Conservation (phyloP, 2,888 invertebrate genomes). For the Saturnia japonica region DNA sequence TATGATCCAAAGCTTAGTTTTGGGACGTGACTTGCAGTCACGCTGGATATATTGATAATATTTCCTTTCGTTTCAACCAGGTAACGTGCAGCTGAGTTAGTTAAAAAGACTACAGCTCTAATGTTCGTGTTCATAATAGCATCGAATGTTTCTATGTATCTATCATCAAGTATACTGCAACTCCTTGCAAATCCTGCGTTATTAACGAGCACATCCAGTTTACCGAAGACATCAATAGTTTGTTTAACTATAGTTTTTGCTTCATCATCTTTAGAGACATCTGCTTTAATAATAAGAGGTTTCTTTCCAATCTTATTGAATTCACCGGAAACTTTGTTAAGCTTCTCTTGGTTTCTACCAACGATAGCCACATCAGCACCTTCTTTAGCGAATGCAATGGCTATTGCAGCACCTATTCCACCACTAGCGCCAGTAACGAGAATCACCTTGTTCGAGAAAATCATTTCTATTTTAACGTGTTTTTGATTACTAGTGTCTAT, state of each 20-base stretch:
- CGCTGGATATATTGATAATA: conserved; percentile 28
- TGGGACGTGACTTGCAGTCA: neutral
- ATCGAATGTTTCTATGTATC: conserved; percentile 21
- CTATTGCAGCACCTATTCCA: conserved; percentile 85
- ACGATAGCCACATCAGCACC: conserved; percentile 83
- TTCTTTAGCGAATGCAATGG: conserved; percentile 81
- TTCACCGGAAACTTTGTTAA: conserved; percentile 71
- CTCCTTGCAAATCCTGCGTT: conserved; percentile 38
- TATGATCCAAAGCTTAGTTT: conserved; percentile 56
- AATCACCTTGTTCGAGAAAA: conserved; percentile 43
- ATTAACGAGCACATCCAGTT: conserved; percentile 49
- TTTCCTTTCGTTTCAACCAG: conserved; percentile 28
- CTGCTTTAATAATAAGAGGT: conserved; percentile 42
- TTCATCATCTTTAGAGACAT: conserved; percentile 45
- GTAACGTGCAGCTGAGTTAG: conserved; percentile 3
- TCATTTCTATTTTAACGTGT: no score
- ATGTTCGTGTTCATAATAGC: no score
- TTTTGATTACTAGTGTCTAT: no score
- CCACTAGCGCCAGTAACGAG: conserved; percentile 81
- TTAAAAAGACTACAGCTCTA: no score
- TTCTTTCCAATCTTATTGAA: conserved; percentile 32
- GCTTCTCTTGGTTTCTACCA: conserved; percentile 84
- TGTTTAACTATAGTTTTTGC: conserved; percentile 35
- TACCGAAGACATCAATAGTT: conserved; percentile 41
- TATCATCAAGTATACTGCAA: no score